phyloP scores from a whole-genome alignment of 1,140 invertebrate species.

The Ips nitidus region DNA sequence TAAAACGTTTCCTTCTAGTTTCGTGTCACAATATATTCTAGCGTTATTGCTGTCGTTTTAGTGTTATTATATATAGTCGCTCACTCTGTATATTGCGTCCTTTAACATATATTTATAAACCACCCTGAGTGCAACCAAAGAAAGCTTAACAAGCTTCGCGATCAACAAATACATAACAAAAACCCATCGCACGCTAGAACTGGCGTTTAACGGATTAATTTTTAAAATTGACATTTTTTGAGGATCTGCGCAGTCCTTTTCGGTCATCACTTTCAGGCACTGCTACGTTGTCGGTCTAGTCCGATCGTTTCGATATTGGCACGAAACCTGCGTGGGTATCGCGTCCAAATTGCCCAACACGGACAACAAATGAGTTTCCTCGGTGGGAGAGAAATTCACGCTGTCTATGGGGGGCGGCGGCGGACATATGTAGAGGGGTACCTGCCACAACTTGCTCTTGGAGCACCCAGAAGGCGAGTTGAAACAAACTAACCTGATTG shows the following conservation, averaged over 20 bases:
- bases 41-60: constrained; percentile 17
- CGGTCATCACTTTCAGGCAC: not conserved
- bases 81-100: not conserved
- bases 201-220: constrained; percentile 5
- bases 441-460: constrained; percentile 25
- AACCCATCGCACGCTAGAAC: not conserved
- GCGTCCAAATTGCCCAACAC: constrained; percentile 14
- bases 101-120: not conserved
- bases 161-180: not conserved
- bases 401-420: constrained; percentile 57
- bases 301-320: constrained; percentile 16
- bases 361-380: constrained; percentile 56
- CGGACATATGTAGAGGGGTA: constrained; percentile 55
- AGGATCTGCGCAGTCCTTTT: not conserved
- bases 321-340: constrained; percentile 21
- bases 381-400: constrained; percentile 54
- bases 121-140: not conserved
- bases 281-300: constrained; percentile 33
- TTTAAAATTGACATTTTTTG: constrained; percentile 11
- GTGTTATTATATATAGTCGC: constrained; percentile 1
- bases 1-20: too few relatives aligned
- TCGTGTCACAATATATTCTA: not conserved
- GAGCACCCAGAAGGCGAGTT: not conserved
- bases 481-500: constrained; percentile 24
- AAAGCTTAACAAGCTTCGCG: constrained; percentile 2